Percentiles rank a stretch among this genome's conserved stretches.
phyloP scores from a whole-genome alignment of 2,888 invertebrate species.

The Drosophila leonis region DNA sequence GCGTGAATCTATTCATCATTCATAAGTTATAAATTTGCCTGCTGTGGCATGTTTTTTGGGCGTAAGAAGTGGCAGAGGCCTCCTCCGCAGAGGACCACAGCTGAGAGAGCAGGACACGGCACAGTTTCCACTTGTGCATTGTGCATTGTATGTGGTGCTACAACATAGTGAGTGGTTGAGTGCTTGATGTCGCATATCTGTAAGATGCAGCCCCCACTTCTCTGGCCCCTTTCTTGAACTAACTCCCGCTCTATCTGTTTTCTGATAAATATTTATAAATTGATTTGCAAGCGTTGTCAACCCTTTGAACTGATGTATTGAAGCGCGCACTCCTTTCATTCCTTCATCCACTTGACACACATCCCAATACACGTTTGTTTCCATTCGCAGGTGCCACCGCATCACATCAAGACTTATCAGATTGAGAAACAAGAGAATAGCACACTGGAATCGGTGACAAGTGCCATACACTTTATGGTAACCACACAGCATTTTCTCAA shows the following conservation, averaged over 20 bases:
- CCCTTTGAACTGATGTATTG: conserved; percentile 36
- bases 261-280: conserved; percentile 61
- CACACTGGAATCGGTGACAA: conserved; percentile 84
- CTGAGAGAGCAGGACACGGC: conserved; percentile 21
- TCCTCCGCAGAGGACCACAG: conserved; percentile 10
- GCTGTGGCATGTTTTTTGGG: conserved; percentile 70
- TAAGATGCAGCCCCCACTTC: conserved; percentile 26
- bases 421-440: conserved; percentile 83
- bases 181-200: conserved; percentile 29
- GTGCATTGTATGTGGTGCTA: conserved; percentile 46
- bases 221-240: background rate
- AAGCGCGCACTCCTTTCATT: conserved; percentile 24
- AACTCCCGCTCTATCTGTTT: background rate
- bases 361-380: conserved; percentile 14
- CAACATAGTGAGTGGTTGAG: conserved; percentile 4
- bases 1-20: conserved; percentile 82
- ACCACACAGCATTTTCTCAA: conserved; percentile 84
- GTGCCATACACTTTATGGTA: conserved; percentile 84
- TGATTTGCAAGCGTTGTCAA: conserved; percentile 50
- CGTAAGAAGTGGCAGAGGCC: conserved; percentile 64
- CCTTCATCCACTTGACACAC: conserved; percentile 44
- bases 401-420: conserved; percentile 84
- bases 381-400: conserved; percentile 81
- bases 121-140: conserved; percentile 44
- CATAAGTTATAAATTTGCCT: conserved; percentile 81